phyloP scores from a whole-genome alignment of 2,888 invertebrate species.

The Aricia artaxerxes region DNA sequence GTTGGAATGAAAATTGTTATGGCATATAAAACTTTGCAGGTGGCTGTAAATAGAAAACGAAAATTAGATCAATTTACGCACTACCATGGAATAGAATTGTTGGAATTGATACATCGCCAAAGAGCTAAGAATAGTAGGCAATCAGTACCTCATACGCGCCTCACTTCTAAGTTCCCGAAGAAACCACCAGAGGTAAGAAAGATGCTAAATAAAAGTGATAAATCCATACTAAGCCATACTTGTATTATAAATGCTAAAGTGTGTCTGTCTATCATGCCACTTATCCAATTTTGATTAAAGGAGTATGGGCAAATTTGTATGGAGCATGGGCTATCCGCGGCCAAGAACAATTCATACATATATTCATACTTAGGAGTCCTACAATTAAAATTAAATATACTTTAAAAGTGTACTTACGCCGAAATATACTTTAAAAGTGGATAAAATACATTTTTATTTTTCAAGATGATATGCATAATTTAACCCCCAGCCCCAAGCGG shows the following conservation, averaged over 20 bases:
- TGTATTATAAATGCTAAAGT: background rate
- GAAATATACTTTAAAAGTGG: no score
- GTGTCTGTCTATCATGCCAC: background rate
- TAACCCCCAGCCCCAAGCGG: no score
- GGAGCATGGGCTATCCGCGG: no score
- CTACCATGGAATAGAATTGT: slow-evolving; percentile 88
- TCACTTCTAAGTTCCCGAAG: slow-evolving; percentile 77
- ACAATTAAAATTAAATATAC: no score
- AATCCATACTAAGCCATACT: background rate
- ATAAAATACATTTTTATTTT: no score
- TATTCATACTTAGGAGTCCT: no score
- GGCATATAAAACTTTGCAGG: slow-evolving; percentile 57
- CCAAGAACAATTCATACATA: no score
- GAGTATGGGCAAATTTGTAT: no score
- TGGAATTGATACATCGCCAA: slow-evolving; percentile 83
- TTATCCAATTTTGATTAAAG: background rate
- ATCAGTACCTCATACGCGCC: slow-evolving; percentile 66
- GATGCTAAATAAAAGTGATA: background rate
- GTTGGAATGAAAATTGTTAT: background rate
- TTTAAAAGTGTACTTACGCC: no score
- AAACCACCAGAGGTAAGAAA: slow-evolving; percentile 75
- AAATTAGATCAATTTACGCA: slow-evolving; percentile 92
- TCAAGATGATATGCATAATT: no score
- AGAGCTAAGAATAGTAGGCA: slow-evolving; percentile 75
- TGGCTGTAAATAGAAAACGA: slow-evolving; percentile 91